These are phyloP conservation scores for Heliopora coerulea DNA, from an alignment of 92 coral and sea anemone species.

Conservation along the genomic window DNA sequence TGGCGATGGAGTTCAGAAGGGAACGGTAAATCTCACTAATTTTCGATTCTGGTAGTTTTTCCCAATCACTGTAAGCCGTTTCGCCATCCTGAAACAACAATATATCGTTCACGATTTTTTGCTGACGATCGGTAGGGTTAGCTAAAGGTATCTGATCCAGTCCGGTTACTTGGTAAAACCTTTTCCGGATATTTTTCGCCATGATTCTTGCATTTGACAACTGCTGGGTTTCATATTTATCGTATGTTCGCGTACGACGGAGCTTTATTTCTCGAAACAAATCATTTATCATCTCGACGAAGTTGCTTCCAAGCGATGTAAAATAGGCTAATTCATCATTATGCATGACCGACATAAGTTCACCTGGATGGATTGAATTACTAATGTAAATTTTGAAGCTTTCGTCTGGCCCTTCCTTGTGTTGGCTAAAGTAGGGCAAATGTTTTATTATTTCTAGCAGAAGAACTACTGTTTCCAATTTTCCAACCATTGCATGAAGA, in stretches of 20 bases:
- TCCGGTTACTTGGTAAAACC: constrained; percentile 55
- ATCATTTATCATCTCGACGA: constrained; percentile 47
- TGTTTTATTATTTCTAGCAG: constrained; percentile 57
- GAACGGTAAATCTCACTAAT: constrained; percentile 29
- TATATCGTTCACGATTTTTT: constrained; percentile 57
- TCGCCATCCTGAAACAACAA: constrained; percentile 53
- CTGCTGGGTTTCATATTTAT: constrained; percentile 36
- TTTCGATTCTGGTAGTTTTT: constrained; percentile 1
- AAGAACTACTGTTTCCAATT: constrained; percentile 51
- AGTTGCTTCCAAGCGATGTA: constrained; percentile 24
- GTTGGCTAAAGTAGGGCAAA: constrained; percentile 43
- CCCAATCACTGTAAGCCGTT: constrained; percentile 60
- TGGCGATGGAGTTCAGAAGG: constrained; percentile 30
- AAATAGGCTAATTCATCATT: constrained; percentile 46
- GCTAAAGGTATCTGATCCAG: constrained; percentile 45
- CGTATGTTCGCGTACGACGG: constrained; percentile 45
- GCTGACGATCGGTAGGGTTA: constrained; percentile 30
- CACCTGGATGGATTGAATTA: constrained; percentile 29
- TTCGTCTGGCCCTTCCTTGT: constrained; percentile 29
- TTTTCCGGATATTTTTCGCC: constrained; percentile 51
- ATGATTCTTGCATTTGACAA: constrained; percentile 51
- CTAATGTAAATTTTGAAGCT: constrained; percentile 22
- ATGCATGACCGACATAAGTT: constrained; percentile 30
- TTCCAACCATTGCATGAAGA: constrained; percentile 59
- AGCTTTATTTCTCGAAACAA: constrained; percentile 57